Evolutionary conservation across 2,113 vertebrate genomes (phyloP), one percentile per base, ranked within the genome.

Genomic region (Etheostoma spectabile): DNA sequence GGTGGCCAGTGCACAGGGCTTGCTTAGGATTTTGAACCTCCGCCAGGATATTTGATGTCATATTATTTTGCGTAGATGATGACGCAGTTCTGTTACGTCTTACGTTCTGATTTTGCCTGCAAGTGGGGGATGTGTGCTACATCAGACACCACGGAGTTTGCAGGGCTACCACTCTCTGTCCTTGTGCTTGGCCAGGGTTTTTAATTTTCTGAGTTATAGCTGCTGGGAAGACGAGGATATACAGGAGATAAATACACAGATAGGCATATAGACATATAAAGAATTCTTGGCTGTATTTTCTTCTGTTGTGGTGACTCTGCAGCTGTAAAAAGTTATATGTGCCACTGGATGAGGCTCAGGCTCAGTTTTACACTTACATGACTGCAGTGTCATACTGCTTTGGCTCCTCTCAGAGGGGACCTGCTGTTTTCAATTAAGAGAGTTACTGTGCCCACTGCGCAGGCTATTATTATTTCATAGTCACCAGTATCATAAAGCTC

Each of bases 351-450:
- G 52, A 57, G 18, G 33, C 62, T 57, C 65, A 33, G 38, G 13
- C 61, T 85, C 62, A 21, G 68, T 57, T 77, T 84, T 72, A 59
- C 65, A 69, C 55, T 74, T 60, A 48, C 3, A 61, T 35, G 74
- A 68, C 60, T 79, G 30, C 56, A 60, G 74, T 74, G 82, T 76
- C 73, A 77, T 24, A 8, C 24, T 69, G 64, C 11, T 55, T 61
- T 48, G 30, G 53, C 81, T 70, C 79, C 59, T 46, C 79, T 83
- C 68, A 19, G 19, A 66, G 59, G 59, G 56, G 30, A 60, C 89
- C 84, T 70, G 86, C 89, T 91, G 84, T 82, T 91, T 86, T 90
- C 87, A 90, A 90, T 93, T 89, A 89, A 51, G 71, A 27, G 56
- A 74, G 83, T 67, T 55, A 53, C 72, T 49, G 49, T 64, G 18